Conservation (phyloP, 2,113 vertebrate species). For the Anguilla rostrata region DNA sequence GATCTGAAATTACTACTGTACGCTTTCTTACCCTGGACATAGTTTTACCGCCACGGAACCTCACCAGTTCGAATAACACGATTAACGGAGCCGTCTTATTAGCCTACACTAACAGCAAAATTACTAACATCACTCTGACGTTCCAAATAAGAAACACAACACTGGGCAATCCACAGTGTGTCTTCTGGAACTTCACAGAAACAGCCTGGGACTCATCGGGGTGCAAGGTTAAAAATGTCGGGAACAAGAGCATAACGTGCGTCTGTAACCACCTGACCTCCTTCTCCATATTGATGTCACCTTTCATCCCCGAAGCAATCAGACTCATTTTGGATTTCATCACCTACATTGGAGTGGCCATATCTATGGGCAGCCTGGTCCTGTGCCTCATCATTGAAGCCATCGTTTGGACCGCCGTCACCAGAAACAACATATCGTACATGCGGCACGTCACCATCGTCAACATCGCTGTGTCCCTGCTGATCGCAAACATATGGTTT, state of each 20-base stretch:
- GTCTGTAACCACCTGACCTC: slow-evolving; percentile 27
- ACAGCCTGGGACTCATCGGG: slow-evolving; percentile 65
- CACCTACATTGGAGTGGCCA: slow-evolving; percentile 72
- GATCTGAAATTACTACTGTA: slow-evolving; percentile 62
- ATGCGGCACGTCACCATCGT: slow-evolving; percentile 78
- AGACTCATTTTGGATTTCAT: slow-evolving; percentile 36
- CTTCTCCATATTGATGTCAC: slow-evolving; percentile 29
- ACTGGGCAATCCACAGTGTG: slow-evolving; percentile 60
- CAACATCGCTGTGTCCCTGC: slow-evolving; percentile 69
- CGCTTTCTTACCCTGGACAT: slow-evolving; percentile 61
- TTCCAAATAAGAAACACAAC: slow-evolving; percentile 66
- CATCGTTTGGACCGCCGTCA: slow-evolving; percentile 74
- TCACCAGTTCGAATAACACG: slow-evolving; percentile 19
- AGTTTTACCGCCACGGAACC: slow-evolving; percentile 60
- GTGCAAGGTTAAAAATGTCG: neutral
- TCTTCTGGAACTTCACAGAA: slow-evolving; percentile 73
- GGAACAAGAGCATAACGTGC: slow-evolving; percentile 16
- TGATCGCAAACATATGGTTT: slow-evolving; percentile 80
- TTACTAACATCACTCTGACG: slow-evolving; percentile 57
- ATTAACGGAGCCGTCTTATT: slow-evolving; percentile 70
- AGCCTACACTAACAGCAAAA: slow-evolving; percentile 56
- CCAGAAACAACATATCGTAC: slow-evolving; percentile 66
- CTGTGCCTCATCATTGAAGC: slow-evolving; percentile 76
- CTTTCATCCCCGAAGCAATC: slow-evolving; percentile 9
- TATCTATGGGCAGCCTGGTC: slow-evolving; percentile 75